A percentile compares a stretch with the other conserved stretches of the same genome.
Conservation (phyloP, 2,797 vertebrate genomes). For the Basileuterus tristriatus region DNA sequence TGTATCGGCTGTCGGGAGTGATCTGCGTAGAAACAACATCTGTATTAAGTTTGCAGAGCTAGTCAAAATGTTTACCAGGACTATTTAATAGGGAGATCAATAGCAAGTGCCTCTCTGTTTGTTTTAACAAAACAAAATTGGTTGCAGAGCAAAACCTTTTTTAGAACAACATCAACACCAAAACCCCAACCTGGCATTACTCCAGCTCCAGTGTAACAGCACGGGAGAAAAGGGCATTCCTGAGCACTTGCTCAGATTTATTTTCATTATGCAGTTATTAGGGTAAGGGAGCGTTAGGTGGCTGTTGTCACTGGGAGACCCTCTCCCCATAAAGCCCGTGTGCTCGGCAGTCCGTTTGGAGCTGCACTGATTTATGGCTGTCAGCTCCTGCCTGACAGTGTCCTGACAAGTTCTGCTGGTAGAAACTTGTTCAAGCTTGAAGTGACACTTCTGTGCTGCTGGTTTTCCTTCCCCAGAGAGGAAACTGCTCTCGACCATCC, state of each 20-base stretch:
- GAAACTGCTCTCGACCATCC: constrained; percentile 18
- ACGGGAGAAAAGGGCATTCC: neutral
- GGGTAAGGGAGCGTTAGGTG: constrained; percentile 10
- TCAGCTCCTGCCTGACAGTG: constrained; percentile 52
- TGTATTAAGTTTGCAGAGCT: constrained; percentile 68
- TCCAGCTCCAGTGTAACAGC: constrained; percentile 31
- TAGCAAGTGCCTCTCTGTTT: constrained; percentile 67
- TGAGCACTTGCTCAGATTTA: constrained; percentile 7
- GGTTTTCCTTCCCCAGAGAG: constrained; percentile 48
- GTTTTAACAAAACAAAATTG: constrained; percentile 61
- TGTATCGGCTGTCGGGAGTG: neutral
- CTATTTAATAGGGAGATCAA: constrained; percentile 73
- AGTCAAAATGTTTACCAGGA: constrained; percentile 71
- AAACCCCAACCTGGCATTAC: neutral
- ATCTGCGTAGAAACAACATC: constrained; percentile 42
- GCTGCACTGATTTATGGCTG: constrained; percentile 57
- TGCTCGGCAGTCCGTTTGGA: neutral
- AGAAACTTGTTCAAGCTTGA: constrained; percentile 68
- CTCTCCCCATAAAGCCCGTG: neutral
- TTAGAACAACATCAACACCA: neutral
- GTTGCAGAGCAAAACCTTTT: constrained; percentile 50
- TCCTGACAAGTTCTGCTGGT: constrained; percentile 66
- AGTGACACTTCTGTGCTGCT: constrained; percentile 50
- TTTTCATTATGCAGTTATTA: constrained; percentile 32
- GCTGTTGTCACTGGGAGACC: constrained; percentile 21